Evolutionary conservation across 2,888 invertebrate species (phyloP), one percentile per base, ranked within the genome.

Genomic region (Chalcis sispes): DNA sequence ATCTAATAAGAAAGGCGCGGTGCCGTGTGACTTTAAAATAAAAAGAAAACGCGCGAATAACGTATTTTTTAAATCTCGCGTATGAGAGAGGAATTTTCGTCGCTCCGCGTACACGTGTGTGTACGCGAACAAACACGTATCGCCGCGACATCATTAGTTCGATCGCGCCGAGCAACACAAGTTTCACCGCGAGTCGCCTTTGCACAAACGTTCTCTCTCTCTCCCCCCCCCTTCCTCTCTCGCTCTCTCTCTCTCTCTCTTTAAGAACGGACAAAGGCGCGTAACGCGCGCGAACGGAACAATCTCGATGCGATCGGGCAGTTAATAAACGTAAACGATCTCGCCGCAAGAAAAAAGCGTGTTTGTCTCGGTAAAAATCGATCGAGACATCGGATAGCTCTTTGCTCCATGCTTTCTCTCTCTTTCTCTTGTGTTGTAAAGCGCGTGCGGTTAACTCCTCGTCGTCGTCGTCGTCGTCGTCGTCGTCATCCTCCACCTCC

Each of bases 141-240:
- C n/a, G 65, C 50, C 70, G 70, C 62, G 70, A 70, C 65, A 70
- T 75, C 75, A 75, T 75, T 75, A 75, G 70, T 65, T 59, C 48
- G 48, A 70, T 74, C 67, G 67, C 74, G 59, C 70, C 20, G 23
- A 23, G 42, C 2, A 15, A 58, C 32, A 32, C 56, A 27, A 1
- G 5, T 36, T 10, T 36, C 4, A 4, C 4, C n/a, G 15, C 56
- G 7, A 46, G 8, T 20, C 54, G 3, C 23, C 2, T 15, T 36
- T 18, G n/a, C n/a, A n/a, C n/a, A n/a, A n/a, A n/a, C n/a, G n/a
- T n/a, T n/a, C n/a, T n/a, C n/a, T n/a, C n/a, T n/a, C n/a, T n/a
- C 48, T 15, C 54, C 18, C 13, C 2, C 27, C 23, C 29, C 13
- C 27, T 15, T 36, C 36, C 36, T 32, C 40, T 59, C 58, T 58